Evolutionary conservation across 1,140 invertebrate genomes (phyloP).

Genomic region (Pentalonia nigronervosa): DNA sequence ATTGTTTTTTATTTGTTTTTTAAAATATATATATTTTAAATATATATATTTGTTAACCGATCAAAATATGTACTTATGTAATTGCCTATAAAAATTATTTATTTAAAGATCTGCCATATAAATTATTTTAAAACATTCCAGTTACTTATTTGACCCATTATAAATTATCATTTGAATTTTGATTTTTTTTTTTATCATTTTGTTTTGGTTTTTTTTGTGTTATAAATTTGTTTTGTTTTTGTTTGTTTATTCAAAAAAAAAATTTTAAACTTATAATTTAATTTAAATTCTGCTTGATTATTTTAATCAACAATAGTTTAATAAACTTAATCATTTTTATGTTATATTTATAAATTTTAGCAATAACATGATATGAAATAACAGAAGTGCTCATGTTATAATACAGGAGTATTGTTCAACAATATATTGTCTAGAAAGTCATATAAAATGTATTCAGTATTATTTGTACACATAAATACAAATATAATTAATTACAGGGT

Average conservation of each 20-base stretch:
- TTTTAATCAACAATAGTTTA: background rate
- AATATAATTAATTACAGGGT: background rate
- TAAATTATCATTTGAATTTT: background rate
- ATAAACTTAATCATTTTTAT: background rate
- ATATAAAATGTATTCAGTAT: background rate
- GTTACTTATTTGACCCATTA: background rate
- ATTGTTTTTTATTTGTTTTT: background rate
- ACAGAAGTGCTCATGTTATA: background rate
- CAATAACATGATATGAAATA: background rate
- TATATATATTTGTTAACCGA: background rate
- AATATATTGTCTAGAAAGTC: background rate
- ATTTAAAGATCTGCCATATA: background rate
- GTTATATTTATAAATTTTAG: slow-evolving; percentile 5
- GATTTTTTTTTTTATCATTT: background rate
- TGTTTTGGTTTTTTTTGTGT: slow-evolving; percentile 7
- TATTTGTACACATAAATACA: background rate
- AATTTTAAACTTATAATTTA: slow-evolving; percentile 4
- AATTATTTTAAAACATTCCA: slow-evolving; percentile 28
- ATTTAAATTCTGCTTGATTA: background rate
- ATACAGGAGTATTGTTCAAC: background rate
- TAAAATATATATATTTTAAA: no score
- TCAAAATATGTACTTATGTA: background rate
- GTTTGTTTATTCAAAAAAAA: background rate
- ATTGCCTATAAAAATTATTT: slow-evolving; percentile 17
- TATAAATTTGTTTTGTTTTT: slow-evolving; percentile 14